Base-by-base conservation (phyloP, 2,797 vertebrate genomes). In the Stomatorhinus walkeri region DNA sequence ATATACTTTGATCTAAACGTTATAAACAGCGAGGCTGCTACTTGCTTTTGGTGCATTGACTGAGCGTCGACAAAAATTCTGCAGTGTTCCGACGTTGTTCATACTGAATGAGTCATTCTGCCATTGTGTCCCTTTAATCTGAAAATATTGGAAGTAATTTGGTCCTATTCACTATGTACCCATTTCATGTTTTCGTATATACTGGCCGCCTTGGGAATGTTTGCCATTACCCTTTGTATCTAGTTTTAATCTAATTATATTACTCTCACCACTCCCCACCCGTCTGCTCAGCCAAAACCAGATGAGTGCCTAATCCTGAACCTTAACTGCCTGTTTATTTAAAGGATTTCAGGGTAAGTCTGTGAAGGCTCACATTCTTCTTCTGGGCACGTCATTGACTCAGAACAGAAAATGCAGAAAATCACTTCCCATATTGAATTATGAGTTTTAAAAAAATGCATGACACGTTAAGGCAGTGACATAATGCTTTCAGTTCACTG, bases 381-480 rank as follows among this genome's bases (percentile, higher is more conserved):
- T 64, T 24, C 51, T 81, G 14, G 48, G 28, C 40, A 83, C 36
- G 7, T 81, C 49, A 72, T 40, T 76, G 40, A 89, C 64, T 54
- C 43, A 43, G 51, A 28, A 87, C 61, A 16, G 43, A 61, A 72
- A 51, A 2, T 52, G n/a, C 72, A 43, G 36, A 79, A 83, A 32
- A 59, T 84, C 28, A 76, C 64, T 52, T 85, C 59, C 79, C 81
- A 84, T 64, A 88, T 40, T 22, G 51, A 56, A 52, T 51, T n/a
- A 85, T 85, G 85, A 10, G 83, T 43, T 40, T 54, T 14, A n/a
- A 85, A 85, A 85, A 51, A 85, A 85, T 49, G 48, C 14, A 52
- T 9, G 28, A 56, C 36, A 88, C 48, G 92, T 92, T 93, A 94
- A 93, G 90, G 90, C 87, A 88, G 89, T 89, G 54, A 89, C 22